Evolutionary conservation across 2,888 invertebrate species (phyloP).

Genomic region (Resseliella maxima): DNA sequence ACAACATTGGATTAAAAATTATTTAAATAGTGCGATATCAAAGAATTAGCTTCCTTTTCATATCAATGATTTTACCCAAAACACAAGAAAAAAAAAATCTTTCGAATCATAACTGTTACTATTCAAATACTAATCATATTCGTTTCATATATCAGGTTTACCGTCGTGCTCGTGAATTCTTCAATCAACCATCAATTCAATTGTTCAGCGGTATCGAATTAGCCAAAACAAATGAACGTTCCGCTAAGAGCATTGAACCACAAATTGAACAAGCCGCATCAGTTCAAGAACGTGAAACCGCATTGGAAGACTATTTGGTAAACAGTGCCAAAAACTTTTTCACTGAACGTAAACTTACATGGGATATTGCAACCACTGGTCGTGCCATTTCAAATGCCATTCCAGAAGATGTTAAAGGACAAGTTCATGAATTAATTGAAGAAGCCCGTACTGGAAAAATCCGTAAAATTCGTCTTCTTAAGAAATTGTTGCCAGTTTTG

Average conservation of each 20-base stretch:
- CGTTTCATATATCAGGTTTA: slow-evolving; percentile 66
- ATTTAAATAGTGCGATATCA: too few relatives aligned
- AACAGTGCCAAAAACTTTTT: slow-evolving; percentile 71
- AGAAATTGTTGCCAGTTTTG: slow-evolving; percentile 71
- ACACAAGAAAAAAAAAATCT: not conserved
- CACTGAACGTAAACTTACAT: slow-evolving; percentile 70
- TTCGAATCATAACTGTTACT: not conserved
- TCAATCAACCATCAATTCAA: slow-evolving; percentile 71
- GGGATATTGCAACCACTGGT: slow-evolving; percentile 68
- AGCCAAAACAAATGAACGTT: slow-evolving; percentile 63
- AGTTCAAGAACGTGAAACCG: slow-evolving; percentile 70
- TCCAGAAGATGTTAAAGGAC: slow-evolving; percentile 71
- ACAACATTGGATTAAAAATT: too few relatives aligned
- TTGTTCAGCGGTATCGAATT: slow-evolving; percentile 71
- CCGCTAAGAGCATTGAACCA: slow-evolving; percentile 67
- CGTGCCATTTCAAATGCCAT: slow-evolving; percentile 69
- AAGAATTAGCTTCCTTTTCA: not conserved
- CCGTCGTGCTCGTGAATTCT: slow-evolving; percentile 71
- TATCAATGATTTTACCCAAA: not conserved
- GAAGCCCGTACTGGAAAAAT: slow-evolving; percentile 71
- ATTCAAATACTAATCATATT: not conserved
- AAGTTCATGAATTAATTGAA: slow-evolving; percentile 70
- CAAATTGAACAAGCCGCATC: slow-evolving; percentile 68
- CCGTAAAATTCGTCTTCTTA: slow-evolving; percentile 69
- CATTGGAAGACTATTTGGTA: slow-evolving; percentile 71